Base-by-base conservation (phyloP, 2,888 invertebrate species). In the Camptogramma bilineatum region DNA sequence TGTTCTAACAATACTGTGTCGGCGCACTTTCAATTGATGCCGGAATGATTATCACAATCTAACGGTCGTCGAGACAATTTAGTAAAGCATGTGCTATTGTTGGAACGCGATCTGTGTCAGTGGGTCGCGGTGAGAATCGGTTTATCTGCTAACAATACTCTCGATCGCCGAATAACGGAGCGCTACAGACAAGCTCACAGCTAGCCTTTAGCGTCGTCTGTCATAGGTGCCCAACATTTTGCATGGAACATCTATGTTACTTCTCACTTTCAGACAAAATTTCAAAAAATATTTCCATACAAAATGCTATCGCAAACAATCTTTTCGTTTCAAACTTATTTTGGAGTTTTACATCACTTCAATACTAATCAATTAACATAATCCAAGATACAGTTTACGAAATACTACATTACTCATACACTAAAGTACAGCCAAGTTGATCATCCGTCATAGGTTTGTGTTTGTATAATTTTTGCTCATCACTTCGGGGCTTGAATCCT, bases 341-440 rank as follows among this genome's bases (percentile, higher is more conserved):
- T 80, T 81, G 77, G 74, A 76, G 67, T 47, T 53, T 28, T 59
- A 47, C 9, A 7, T 51, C 8, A 34, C 28, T 51, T 24, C 69
- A 42, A 46, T 28, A 70, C 34, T 66, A 67, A 52, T 63, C 31
- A 44, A 53, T 52, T 62, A 55, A 54, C 31, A 58, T 54, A 44
- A 42, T 76, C 74, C 78, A 75, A 78, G 77, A 70, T 75, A 68
- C 62, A 70, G 73, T 74, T 71, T 59, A 21, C 54, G 56, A 64
- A 64, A 65, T 54, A 63, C 21, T 39, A 44, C 21, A 69, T 73
- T 73, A 39, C 67, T 74, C 69, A 58, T 18, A 52, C 51, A 71
- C 71, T 66, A 80, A 88, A 91, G 90, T 91, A 91, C 91, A 91
- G 88, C 90, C 91, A 91, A 88, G 83, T 91, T 89, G 88, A 85